Base-by-base conservation (phyloP, 2,113 vertebrate species). In the Cynoglossus semilaevis region DNA sequence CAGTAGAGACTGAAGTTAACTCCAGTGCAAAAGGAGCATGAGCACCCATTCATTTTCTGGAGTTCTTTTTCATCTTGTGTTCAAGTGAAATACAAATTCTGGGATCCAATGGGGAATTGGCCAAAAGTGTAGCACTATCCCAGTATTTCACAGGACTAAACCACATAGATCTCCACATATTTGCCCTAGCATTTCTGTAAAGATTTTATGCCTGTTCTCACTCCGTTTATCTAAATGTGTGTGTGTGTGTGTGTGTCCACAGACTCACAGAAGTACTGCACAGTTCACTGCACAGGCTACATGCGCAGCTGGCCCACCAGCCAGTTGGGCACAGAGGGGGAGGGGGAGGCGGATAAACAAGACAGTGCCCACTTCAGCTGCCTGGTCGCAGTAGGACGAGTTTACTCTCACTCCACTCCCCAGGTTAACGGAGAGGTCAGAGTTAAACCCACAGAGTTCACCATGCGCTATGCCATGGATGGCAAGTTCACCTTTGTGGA, bases 401-500 rank as follows among this genome's bases (percentile, higher is more conserved):
- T 94, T 34, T 93, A 94, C 64, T 89, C 91, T 63, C 91, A 92
- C 15, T 72, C 86, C 8, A 62, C 90, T 57, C 88, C 91, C 3
- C 93, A 92, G 76, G 86, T 88, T 59, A 92, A 91, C 19, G 87
- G 92, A 58, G 93, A 94, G 48, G 87, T 95, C 58, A 77, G 85
- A 72, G 91, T 95, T 59, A 94, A 93, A 84, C 89, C 93, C 62
- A 92, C 91, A 5, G 93, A 94, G 80, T 96, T 96, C 78, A 81
- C 93, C 76, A 94, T 93, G 1, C 93, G 94, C 50, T 94, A 89
- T 63, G 90, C 94, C 81, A 90, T 95, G 92, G 94, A 95, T 70
- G 94, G 94, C 38, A 95, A 94, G 81, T 94, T 96, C 88, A 94
- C 94, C 79, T 96, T 93, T 80, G 94, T 96, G 56, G 94, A 96